Evolutionary conservation across 2,888 invertebrate genomes (phyloP).

Genomic region (Atethmia centrago): DNA sequence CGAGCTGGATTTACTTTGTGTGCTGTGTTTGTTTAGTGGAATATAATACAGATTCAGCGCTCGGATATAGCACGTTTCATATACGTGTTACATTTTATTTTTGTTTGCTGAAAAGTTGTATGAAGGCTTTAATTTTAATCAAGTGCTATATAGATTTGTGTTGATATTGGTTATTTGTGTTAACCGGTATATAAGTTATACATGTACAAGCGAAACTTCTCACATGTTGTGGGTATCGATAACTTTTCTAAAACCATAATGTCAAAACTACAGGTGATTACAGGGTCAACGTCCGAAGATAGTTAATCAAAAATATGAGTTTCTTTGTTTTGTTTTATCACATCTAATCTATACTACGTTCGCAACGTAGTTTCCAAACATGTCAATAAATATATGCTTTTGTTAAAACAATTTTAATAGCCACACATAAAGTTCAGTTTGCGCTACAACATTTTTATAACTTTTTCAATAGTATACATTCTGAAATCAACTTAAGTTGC

Average conservation of each 20-base stretch:
- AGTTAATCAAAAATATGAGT: background rate
- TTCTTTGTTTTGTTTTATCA: background rate
- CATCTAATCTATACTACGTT: background rate
- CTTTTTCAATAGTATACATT: background rate
- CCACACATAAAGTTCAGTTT: too few relatives aligned
- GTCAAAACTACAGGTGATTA: background rate
- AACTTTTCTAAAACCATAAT: background rate
- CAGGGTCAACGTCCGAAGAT: background rate
- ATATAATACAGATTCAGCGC: slow-evolving; percentile 4
- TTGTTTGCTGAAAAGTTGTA: background rate
- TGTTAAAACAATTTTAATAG: too few relatives aligned
- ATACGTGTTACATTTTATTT: slow-evolving; percentile 15
- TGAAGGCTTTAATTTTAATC: background rate
- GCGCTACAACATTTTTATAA: too few relatives aligned
- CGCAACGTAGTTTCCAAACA: background rate
- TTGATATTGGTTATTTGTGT: background rate
- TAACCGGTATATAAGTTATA: background rate
- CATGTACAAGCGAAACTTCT: background rate
- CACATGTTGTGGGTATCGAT: background rate
- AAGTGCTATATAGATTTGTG: background rate
- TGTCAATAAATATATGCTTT: background rate
- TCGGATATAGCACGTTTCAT: slow-evolving; percentile 10
- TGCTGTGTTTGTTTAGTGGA: slow-evolving; percentile 31
- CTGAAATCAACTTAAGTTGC: background rate
- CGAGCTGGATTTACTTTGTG: slow-evolving; percentile 14